Evolutionary conservation across 2,797 vertebrate species (phyloP).

Genomic region (Momotus momota): DNA sequence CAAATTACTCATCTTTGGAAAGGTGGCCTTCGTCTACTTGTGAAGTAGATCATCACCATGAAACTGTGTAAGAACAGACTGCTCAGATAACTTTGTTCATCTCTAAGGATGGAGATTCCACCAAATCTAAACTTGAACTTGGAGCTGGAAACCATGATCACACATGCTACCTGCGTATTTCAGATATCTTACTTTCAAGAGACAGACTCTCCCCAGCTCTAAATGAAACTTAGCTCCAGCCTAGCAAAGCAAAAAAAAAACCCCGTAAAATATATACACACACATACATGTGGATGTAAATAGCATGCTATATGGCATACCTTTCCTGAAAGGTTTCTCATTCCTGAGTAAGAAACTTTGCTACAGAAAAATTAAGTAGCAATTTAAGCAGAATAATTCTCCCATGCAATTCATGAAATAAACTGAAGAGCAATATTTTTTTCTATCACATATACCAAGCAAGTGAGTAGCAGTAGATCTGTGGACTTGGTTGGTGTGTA

Average conservation of each 20-base stretch:
- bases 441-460: not conserved
- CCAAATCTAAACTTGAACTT: not conserved
- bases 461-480: not conserved
- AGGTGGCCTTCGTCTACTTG: not conserved
- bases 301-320: not conserved
- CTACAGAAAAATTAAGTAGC: not conserved
- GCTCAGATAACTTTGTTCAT: not conserved
- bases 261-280: not conserved
- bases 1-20: not conserved
- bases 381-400: not conserved
- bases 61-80: not conserved
- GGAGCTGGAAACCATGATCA: not conserved
- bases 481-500: not conserved
- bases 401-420: not conserved
- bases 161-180: not conserved
- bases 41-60: no score
- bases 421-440: not conserved
- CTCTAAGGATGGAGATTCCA: not conserved
- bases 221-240: not conserved
- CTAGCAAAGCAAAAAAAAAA: not conserved
- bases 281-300: not conserved
- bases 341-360: not conserved
- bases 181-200: not conserved
- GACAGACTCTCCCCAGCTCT: not conserved
- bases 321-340: not conserved